phyloP scores from a whole-genome alignment of 1,140 invertebrate species.

The Sitophilus oryzae region DNA sequence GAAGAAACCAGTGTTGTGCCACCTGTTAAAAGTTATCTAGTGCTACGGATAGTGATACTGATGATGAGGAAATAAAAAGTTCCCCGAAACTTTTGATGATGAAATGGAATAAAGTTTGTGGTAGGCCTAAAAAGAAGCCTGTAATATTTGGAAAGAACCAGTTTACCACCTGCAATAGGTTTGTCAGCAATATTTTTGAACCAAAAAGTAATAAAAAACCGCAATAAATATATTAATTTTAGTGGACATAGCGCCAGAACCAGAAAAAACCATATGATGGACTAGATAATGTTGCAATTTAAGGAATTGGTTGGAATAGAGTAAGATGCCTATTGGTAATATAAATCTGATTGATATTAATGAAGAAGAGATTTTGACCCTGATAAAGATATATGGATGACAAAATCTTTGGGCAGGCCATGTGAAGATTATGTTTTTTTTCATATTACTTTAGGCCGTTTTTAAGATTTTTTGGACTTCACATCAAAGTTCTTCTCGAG shows the following conservation, averaged over 20 bases:
- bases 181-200: no score
- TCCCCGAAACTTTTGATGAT: constrained; percentile 40
- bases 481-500: no score
- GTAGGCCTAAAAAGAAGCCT: constrained; percentile 24
- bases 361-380: constrained; percentile 75
- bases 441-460: not conserved
- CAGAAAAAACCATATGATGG: constrained; percentile 38
- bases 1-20: not conserved
- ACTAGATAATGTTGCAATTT: constrained; percentile 40
- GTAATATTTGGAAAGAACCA: no score
- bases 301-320: constrained; percentile 37
- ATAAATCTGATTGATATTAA: constrained; percentile 63
- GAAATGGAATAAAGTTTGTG: constrained; percentile 41
- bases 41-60: constrained; percentile 30
- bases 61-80: constrained; percentile 35
- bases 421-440: not conserved
- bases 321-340: constrained; percentile 27
- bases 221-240: not conserved
- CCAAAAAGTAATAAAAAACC: constrained; percentile 1
- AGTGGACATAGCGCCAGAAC: constrained; percentile 33
- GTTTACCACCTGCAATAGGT: no score
- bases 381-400: constrained; percentile 72
- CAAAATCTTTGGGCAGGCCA: constrained; percentile 65
- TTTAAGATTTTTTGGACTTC: no score
- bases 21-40: not conserved